Percentiles rank a stretch among this genome's conserved stretches.
These are phyloP conservation scores for Uropetala carovei DNA, from an alignment of 2,888 invertebrate genomes.

Conservation along the genomic window DNA sequence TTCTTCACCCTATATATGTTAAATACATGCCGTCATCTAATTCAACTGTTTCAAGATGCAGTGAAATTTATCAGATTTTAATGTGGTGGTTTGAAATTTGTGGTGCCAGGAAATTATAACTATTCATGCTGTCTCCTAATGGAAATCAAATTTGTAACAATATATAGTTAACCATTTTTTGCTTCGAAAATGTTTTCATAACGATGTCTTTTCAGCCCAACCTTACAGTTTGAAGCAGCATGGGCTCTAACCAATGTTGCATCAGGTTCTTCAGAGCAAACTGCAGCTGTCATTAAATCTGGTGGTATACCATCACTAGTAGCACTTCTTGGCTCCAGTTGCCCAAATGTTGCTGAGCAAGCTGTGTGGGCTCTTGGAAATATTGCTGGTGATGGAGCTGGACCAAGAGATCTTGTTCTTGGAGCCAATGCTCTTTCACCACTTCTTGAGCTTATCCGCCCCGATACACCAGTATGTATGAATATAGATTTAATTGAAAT, in stretches of 20 bases:
- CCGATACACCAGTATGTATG: slow-evolving; percentile 77
- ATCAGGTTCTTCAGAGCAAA: slow-evolving; percentile 95
- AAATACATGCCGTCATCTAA: too few species aligned
- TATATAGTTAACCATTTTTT: too few species aligned
- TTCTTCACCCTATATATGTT: too few species aligned
- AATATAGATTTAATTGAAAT: background rate
- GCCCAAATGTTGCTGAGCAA: slow-evolving; percentile 88
- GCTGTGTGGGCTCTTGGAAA: slow-evolving; percentile 99
- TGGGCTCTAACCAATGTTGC: slow-evolving; percentile 99
- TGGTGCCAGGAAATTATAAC: too few species aligned
- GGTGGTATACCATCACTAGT: slow-evolving; percentile 93
- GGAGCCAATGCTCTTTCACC: slow-evolving; percentile 83
- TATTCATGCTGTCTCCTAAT: too few species aligned
- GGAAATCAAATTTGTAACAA: too few species aligned
- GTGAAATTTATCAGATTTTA: too few species aligned
- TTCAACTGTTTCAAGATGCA: too few species aligned
- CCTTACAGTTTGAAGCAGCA: slow-evolving; percentile 95
- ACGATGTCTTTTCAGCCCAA: slow-evolving; percentile 77
- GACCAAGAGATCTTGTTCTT: slow-evolving; percentile 89
- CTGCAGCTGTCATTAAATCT: slow-evolving; percentile 88
- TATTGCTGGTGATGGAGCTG: slow-evolving; percentile 93
- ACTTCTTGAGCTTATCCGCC: slow-evolving; percentile 82
- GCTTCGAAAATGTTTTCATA: too few species aligned
- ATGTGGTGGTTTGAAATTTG: too few species aligned
- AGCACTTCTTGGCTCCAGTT: slow-evolving; percentile 81